Evolutionary conservation across 2,797 vertebrate species (phyloP).

Genomic region (Gymnodraco acuticeps): DNA sequence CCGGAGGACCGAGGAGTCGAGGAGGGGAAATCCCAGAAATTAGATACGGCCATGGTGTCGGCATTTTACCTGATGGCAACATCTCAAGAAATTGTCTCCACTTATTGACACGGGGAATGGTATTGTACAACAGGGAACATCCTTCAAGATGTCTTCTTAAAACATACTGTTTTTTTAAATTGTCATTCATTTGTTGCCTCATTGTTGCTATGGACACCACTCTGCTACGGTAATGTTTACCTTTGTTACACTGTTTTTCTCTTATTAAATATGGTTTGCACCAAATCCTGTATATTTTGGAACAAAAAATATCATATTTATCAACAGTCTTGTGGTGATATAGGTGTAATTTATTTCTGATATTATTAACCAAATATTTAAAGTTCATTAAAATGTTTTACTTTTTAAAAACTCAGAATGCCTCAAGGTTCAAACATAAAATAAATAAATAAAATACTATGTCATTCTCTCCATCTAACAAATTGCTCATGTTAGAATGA

Average conservation of each 20-base stretch:
- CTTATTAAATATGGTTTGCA: not conserved
- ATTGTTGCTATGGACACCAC: not conserved
- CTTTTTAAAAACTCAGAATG: not conserved
- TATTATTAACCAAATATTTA: not conserved
- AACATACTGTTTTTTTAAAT: not conserved
- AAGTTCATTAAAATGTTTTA: not conserved
- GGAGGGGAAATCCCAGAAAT: too few relatives aligned
- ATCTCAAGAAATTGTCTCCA: not conserved
- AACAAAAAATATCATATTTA: too few relatives aligned
- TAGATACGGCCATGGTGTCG: too few relatives aligned
- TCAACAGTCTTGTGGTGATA: not conserved
- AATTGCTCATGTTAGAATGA: constrained; percentile 7
- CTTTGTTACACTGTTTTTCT: not conserved
- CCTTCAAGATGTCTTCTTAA: not conserved
- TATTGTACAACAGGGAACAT: not conserved
- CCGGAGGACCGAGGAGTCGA: too few relatives aligned
- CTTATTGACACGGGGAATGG: not conserved
- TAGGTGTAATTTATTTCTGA: not conserved
- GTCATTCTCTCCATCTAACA: not conserved
- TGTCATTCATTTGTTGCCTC: not conserved
- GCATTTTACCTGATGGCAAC: too few relatives aligned
- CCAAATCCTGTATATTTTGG: not conserved
- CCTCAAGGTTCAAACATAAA: not conserved
- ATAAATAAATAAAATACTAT: not conserved
- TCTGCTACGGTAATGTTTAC: not conserved